phyloP scores from a whole-genome alignment of 2,113 vertebrate genomes.

The Onychostruthus taczanowskii region DNA sequence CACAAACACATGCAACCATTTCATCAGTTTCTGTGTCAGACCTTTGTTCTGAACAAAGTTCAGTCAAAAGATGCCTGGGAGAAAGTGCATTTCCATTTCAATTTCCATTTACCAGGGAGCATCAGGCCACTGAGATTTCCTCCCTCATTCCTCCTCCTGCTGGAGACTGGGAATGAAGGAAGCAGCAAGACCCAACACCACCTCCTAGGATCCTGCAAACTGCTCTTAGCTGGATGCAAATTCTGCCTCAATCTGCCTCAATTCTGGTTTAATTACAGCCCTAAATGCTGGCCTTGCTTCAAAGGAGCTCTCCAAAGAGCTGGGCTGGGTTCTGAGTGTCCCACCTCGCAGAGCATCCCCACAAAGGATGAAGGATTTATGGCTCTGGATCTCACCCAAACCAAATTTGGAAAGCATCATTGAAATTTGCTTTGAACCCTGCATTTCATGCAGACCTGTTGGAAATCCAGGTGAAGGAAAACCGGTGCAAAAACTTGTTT shows the following conservation, averaged over 20 bases:
- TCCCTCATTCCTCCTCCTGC: neutral
- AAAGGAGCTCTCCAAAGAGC: neutral
- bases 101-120: neutral
- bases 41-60: neutral
- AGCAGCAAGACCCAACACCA: neutral
- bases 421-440: constrained; percentile 12
- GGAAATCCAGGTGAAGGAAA: constrained; percentile 4
- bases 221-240: neutral
- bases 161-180: neutral
- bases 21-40: neutral
- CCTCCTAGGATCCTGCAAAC: neutral
- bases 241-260: neutral
- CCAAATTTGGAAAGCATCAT: neutral
- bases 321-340: neutral
- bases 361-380: neutral
- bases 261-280: neutral
- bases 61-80: neutral
- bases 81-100: neutral
- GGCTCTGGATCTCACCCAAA: neutral
- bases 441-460: neutral
- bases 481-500: neutral
- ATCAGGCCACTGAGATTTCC: neutral
- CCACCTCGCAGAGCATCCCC: neutral
- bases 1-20: neutral
- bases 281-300: neutral